phyloP scores from a whole-genome alignment of 53 echinoderm and acorn worm genomes.

The Echinarachnius parma region DNA sequence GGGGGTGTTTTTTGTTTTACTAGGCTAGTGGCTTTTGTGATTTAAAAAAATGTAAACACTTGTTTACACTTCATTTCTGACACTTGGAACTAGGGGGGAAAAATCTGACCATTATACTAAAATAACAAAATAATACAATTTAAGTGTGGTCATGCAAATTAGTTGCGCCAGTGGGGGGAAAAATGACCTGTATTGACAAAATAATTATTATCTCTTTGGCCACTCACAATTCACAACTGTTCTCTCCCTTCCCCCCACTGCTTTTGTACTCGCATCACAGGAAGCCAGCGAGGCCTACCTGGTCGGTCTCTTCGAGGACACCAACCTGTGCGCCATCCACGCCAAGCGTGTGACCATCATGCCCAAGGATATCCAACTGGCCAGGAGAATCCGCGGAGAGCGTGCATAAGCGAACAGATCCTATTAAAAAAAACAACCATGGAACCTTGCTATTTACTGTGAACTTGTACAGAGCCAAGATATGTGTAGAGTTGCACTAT shows the following conservation, averaged over 20 bases:
- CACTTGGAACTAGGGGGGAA: too few relatives aligned
- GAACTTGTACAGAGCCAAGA: slow-evolving; percentile 25
- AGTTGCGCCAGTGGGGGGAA: not conserved
- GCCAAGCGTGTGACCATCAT: slow-evolving; percentile 95
- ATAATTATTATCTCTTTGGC: too few relatives aligned
- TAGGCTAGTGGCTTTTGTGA: too few relatives aligned
- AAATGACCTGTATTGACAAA: not conserved
- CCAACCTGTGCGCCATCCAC: slow-evolving; percentile 94
- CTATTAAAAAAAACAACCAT: too few relatives aligned
- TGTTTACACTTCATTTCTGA: too few relatives aligned
- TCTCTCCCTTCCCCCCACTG: slow-evolving; percentile 15
- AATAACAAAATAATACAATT: too few relatives aligned
- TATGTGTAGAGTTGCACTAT: slow-evolving; percentile 35
- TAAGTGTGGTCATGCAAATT: not conserved
- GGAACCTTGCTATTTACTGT: slow-evolving; percentile 28
- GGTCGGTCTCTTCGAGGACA: slow-evolving; percentile 94
- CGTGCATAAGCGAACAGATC: slow-evolving; percentile 71
- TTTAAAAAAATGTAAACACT: too few relatives aligned
- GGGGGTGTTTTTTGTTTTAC: too few relatives aligned
- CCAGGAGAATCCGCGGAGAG: slow-evolving; percentile 90
- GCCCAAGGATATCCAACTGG: slow-evolving; percentile 97
- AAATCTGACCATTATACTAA: too few relatives aligned
- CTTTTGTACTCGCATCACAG: too few relatives aligned
- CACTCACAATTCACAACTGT: not conserved
- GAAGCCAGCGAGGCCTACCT: slow-evolving; percentile 97